Evolutionary conservation across 2,888 invertebrate species (phyloP), one percentile per base, ranked within the genome.

Genomic region (Drosophila mercatorum): DNA sequence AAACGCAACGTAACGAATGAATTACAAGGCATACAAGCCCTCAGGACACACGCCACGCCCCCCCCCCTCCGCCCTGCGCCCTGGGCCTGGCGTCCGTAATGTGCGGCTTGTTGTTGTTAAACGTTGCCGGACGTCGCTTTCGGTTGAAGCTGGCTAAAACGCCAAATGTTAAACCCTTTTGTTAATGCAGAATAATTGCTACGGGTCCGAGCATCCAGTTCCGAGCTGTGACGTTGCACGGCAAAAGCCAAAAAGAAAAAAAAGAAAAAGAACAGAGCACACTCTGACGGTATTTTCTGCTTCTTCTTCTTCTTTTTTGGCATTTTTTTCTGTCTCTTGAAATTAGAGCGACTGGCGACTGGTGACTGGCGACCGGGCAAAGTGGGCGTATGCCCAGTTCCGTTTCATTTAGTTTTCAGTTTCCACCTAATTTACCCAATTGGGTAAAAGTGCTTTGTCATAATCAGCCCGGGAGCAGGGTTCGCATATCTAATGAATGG

Each of bases 361-460:
- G 70, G 60, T 53, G 60, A 66, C 36, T 68, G 70, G 60, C 56
- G 60, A 66, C 46, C 68, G 67, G 79, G 38, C 60, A 71, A 78
- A 68, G 75, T 78, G 84, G 85, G 88, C 84, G 89, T 80, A 70
- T 75, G 80, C 66, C 81, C 60, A 82, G 86, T 89, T 87, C 81
- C 86, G 86, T 83, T 88, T 88, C 86, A 89, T 87, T 87, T 89
- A 87, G 86, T 88, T 90, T 91, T 85, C 83, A 86, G 85, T 91
- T 90, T 91, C 81, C 89, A 88, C 89, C 90, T 91, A 91, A 90
- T 91, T 90, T 89, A 90, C 81, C 89, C 90, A 89, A 88, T 90
- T 91, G 89, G 90, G 88, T 81, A 88, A 89, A 91, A 85, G 90
- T 89, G 90, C 90, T 91, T 91, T 88, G 86, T 91, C 91, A 91